Evolutionary conservation across 2,797 vertebrate species (phyloP).

Genomic region (Erethizon dorsatum): DNA sequence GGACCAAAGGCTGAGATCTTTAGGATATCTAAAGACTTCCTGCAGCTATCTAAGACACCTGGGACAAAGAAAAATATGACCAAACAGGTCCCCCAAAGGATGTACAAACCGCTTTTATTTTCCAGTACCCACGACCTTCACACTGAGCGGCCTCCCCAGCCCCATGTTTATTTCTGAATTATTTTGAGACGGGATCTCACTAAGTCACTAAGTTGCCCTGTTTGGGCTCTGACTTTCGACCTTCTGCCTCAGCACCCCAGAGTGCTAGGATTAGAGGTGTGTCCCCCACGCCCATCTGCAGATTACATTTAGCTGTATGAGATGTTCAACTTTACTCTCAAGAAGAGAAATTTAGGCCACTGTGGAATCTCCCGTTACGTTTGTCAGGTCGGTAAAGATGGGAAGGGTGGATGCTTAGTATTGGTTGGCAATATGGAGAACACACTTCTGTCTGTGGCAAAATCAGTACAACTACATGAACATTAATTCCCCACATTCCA

Average conservation of each 20-base stretch:
- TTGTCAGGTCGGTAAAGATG: not conserved
- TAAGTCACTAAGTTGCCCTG: not conserved
- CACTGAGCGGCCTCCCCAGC: not conserved
- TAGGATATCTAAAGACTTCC: not conserved
- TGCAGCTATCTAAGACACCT: not conserved
- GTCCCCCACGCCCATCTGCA: not conserved
- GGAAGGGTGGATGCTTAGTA: not conserved
- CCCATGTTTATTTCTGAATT: not conserved
- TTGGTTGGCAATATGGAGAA: not conserved
- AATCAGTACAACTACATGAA: not conserved
- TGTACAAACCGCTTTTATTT: not conserved
- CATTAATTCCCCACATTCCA: not conserved
- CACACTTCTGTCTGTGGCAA: not conserved
- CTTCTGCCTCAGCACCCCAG: not conserved
- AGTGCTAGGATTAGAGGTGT: not conserved
- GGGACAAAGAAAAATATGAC: not conserved
- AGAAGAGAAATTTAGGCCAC: not conserved
- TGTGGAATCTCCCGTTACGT: not conserved
- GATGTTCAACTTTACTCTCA: not conserved
- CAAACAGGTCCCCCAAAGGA: not conserved
- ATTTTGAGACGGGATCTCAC: not conserved
- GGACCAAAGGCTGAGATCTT: not conserved
- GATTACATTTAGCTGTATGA: not conserved
- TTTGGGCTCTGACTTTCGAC: not conserved
- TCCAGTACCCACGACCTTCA: not conserved